A percentile compares a stretch with the other conserved stretches of the same genome.
These are phyloP conservation scores for Anaspis maculata DNA, from an alignment of 2,888 invertebrate genomes.

Conservation along the genomic window DNA sequence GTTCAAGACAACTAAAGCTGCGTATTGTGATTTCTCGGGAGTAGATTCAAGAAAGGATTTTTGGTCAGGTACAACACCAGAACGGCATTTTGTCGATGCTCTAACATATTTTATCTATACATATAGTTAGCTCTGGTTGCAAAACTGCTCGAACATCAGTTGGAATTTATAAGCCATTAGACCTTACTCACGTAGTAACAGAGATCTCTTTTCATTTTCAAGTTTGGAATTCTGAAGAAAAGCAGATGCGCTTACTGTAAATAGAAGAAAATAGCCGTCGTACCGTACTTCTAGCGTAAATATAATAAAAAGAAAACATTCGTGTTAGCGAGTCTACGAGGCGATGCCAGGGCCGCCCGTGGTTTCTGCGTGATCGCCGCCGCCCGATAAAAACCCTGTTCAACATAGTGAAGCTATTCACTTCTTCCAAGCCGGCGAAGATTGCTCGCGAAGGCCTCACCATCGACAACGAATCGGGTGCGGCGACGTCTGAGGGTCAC, in stretches of 20 bases:
- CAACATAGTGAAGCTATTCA: slow-evolving; percentile 37
- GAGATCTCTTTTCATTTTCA: background rate
- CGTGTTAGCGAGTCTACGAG: slow-evolving; percentile 2
- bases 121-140: too few relatives aligned
- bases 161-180: too few relatives aligned
- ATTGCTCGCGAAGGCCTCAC: slow-evolving; percentile 37
- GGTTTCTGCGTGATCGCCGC: slow-evolving; percentile 8
- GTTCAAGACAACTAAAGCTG: too few relatives aligned
- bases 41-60: too few relatives aligned
- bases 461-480: slow-evolving; percentile 29
- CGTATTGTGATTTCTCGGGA: too few relatives aligned
- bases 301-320: too few relatives aligned
- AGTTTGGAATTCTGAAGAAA: slow-evolving; percentile 9
- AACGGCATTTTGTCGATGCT: too few relatives aligned
- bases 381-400: slow-evolving; percentile 30
- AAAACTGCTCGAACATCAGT: too few relatives aligned
- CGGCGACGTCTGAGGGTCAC: slow-evolving; percentile 20
- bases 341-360: slow-evolving; percentile 3
- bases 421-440: slow-evolving; percentile 30
- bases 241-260: slow-evolving; percentile 30
- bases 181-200: too few relatives aligned
- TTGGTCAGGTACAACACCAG: too few relatives aligned
- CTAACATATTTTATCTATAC: too few relatives aligned
- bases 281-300: too few relatives aligned
- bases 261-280: slow-evolving; percentile 13